Base-by-base conservation (phyloP, 1,140 invertebrate genomes). In the Heliconius hermathena region DNA sequence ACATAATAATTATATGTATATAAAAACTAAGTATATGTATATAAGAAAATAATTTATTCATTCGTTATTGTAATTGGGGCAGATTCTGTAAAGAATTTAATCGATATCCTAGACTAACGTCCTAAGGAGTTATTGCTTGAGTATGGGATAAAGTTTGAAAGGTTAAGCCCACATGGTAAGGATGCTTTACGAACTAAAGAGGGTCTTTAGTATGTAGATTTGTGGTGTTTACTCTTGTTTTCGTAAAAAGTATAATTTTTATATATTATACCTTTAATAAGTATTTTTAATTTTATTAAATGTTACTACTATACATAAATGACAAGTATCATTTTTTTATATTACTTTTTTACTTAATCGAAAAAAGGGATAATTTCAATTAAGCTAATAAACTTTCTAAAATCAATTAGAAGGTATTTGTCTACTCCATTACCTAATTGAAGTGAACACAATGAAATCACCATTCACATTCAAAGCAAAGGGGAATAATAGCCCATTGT, bases 401-500 rank as follows among this genome's bases (percentile, higher is more conserved):
- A 66, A 72, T 77, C 60, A 52, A 77, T 77, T 72, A 77, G 76
- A 71, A 49, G 70, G 2, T 66, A 66, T 66, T 66, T 66, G 26
- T 66, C 60, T 66, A 66, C 60, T 29, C 60, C 60, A 66, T 66
- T 66, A 66, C 60, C 60, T 29, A 66, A 66, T 18, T 66, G 26
- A 66, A 66, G 60, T 16, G 60, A 66, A 66, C 60, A 66, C 60
- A 66, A 66, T 66, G 60, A 66, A 66, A 66, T 66, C 26, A 29
- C 26, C 60, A 66, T 26, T 66, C 60, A 66, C 60, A 66, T 66
- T 66, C 60, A 16, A 18, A 66, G 60, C 60, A 66, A 66, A 29
- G 26, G 60, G 26, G 26, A 66, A 66, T 29, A 66, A 66, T 66
- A 13, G 60, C 26, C 60, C 60, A 16, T 66, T 66, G 60, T 66